phyloP scores from a whole-genome alignment of 2,797 vertebrate species.

The Smutsia gigantea region DNA sequence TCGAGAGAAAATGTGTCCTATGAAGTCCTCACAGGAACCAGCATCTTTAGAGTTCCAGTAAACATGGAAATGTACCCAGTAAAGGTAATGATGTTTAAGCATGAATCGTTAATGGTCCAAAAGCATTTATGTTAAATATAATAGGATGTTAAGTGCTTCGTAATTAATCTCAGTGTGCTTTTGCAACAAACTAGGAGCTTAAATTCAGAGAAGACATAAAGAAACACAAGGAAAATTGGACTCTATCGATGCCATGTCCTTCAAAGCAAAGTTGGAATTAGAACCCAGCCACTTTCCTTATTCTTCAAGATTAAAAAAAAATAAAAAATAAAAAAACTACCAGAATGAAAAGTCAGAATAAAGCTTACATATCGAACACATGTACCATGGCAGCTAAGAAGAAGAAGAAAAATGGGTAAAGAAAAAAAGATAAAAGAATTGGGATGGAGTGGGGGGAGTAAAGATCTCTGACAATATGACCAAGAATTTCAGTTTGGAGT shows the following conservation, averaged over 20 bases:
- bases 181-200: not conserved
- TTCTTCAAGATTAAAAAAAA: not conserved
- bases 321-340: not conserved
- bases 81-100: not conserved
- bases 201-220: not conserved
- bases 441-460: rapidly evolving
- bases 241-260: not conserved
- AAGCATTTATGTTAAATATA: not conserved
- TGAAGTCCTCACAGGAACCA: not conserved
- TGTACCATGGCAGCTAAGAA: not conserved
- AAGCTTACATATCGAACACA: not conserved
- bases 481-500: not conserved
- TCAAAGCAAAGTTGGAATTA: not conserved
- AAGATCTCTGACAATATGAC: not conserved
- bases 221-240: not conserved
- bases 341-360: not conserved
- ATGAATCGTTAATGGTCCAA: not conserved
- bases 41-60: not conserved
- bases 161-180: not conserved
- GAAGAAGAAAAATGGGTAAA: not conserved
- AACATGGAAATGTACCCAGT: not conserved
- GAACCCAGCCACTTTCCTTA: not conserved
- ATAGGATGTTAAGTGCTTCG: not conserved
- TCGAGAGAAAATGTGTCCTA: not conserved
- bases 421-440: not conserved